Evolutionary conservation across 2,888 invertebrate species (phyloP).

Genomic region (Pandemis heparana): DNA sequence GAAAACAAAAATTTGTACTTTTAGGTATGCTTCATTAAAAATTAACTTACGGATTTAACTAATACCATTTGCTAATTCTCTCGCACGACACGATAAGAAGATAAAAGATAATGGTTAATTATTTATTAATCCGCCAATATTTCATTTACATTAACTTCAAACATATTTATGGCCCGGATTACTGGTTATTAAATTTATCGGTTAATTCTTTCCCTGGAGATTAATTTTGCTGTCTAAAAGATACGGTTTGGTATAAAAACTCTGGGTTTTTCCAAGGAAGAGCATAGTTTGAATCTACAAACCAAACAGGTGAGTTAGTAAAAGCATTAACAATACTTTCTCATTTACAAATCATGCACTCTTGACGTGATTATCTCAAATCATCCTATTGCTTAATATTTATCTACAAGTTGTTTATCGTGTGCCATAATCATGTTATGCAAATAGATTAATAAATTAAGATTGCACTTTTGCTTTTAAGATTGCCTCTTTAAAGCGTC

Average conservation of each 20-base stretch:
- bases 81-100: too few relatives aligned
- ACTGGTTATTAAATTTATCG: conserved; percentile 4
- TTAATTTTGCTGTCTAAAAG: neutral
- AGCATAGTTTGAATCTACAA: conserved; percentile 1
- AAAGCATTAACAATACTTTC: neutral
- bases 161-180: neutral
- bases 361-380: neutral
- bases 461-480: neutral
- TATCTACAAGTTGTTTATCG: neutral
- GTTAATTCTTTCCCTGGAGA: neutral
- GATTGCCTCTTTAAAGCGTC: too few relatives aligned
- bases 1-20: too few relatives aligned
- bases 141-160: neutral
- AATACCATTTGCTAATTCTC: too few relatives aligned
- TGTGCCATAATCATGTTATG: neutral
- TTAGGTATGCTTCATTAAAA: neutral
- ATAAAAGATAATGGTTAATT: too few relatives aligned
- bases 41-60: neutral
- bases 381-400: neutral
- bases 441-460: neutral
- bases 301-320: neutral
- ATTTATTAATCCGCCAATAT: conserved; percentile 5
- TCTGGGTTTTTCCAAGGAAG: neutral
- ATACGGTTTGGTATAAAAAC: conserved; percentile 6
- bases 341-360: neutral